phyloP scores from a whole-genome alignment of 2,888 invertebrate genomes.

The Spatulosminthurus flaviceps region DNA sequence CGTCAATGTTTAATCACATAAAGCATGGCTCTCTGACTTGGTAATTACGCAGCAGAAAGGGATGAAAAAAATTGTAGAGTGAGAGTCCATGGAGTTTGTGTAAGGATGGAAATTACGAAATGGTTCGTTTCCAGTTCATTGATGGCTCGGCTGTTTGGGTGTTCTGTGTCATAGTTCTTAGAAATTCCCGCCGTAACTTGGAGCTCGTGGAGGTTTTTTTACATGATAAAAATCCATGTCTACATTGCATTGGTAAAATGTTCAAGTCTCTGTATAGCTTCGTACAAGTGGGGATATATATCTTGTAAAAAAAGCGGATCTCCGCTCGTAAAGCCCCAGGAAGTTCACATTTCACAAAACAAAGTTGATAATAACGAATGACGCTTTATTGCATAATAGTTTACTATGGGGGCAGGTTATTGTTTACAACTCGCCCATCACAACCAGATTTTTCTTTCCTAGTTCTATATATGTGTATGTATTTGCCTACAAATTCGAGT shows the following conservation, averaged over 20 bases:
- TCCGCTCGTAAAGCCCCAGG: slow-evolving; percentile 57
- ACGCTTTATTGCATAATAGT: slow-evolving; percentile 52
- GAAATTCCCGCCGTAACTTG: slow-evolving; percentile 45
- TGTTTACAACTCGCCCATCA: slow-evolving; percentile 8
- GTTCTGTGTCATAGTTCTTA: slow-evolving; percentile 51
- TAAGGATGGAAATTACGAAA: slow-evolving; percentile 21
- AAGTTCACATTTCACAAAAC: slow-evolving; percentile 53
- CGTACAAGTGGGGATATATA: background rate
- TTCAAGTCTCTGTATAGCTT: too few species aligned
- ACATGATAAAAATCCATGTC: background rate
- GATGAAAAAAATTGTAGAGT: background rate
- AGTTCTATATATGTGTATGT: too few species aligned
- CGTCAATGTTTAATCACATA: slow-evolving; percentile 18
- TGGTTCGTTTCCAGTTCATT: slow-evolving; percentile 26
- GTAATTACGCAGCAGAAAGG: slow-evolving; percentile 21
- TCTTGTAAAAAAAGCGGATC: slow-evolving; percentile 51
- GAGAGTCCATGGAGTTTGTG: background rate
- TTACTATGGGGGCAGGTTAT: slow-evolving; percentile 37
- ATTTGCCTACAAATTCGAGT: background rate
- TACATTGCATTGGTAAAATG: too few species aligned
- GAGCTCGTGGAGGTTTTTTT: slow-evolving; percentile 13
- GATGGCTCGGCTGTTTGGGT: slow-evolving; percentile 44
- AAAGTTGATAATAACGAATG: slow-evolving; percentile 51
- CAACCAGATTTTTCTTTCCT: slow-evolving; percentile 1
- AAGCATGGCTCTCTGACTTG: slow-evolving; percentile 4